phyloP scores from a whole-genome alignment of 1,140 invertebrate species.

The Caerostris darwini region DNA sequence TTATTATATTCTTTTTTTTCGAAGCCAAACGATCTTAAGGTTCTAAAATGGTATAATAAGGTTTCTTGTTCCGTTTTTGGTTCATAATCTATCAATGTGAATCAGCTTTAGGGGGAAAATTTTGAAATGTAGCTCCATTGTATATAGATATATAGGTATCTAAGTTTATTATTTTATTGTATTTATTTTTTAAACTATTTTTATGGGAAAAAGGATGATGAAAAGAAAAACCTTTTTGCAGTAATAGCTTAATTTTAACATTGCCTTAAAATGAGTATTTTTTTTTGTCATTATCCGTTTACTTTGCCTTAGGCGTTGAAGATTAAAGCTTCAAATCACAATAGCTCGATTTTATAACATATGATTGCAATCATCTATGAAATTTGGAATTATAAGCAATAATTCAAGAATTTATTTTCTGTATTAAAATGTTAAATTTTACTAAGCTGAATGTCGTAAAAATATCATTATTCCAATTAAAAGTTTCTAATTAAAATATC shows the following conservation, averaged over 20 bases:
- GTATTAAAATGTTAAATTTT: no score
- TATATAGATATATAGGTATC: not conserved
- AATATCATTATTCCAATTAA: no score
- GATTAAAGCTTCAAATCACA: not conserved
- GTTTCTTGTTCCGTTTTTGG: constrained; percentile 40
- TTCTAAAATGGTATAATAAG: constrained; percentile 54
- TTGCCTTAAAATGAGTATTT: not conserved
- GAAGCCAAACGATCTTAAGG: constrained; percentile 42
- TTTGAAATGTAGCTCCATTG: constrained; percentile 16
- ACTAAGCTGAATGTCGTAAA: no score
- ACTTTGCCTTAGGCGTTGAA: not conserved
- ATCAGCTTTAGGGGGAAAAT: not conserved
- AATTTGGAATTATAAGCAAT: not conserved
- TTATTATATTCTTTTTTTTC: constrained; percentile 32
- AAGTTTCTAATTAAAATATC: no score
- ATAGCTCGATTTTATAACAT: not conserved
- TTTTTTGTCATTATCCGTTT: constrained; percentile 11
- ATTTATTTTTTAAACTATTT: constrained; percentile 20
- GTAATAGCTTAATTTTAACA: not conserved
- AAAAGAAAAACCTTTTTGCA: constrained; percentile 18
- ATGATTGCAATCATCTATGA: not conserved
- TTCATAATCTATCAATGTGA: constrained; percentile 64
- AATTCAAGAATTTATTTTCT: not conserved
- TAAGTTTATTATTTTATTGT: constrained; percentile 16
- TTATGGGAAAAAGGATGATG: not conserved